These are phyloP conservation scores for Muntiacus muntjak DNA, from an alignment of 2,113 vertebrate species.

Conservation along the genomic window DNA sequence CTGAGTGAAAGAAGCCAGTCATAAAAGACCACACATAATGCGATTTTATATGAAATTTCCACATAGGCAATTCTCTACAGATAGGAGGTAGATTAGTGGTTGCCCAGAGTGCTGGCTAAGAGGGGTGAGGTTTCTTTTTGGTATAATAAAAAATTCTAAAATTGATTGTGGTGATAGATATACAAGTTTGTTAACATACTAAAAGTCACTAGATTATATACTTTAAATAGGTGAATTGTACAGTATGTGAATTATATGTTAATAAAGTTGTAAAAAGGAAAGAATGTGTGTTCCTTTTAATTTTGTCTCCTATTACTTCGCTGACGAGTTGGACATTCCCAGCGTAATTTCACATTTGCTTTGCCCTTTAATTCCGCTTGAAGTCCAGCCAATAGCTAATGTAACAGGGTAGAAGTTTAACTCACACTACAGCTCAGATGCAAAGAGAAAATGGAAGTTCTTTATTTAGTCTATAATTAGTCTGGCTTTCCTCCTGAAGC, in stretches of 20 bases:
- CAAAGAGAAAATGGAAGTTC: slow-evolving; percentile 22
- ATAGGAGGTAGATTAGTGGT: background rate
- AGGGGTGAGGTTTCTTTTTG: background rate
- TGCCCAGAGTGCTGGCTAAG: background rate
- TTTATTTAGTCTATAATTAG: slow-evolving; percentile 9
- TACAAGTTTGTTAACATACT: background rate
- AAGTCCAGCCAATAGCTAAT: slow-evolving; percentile 18
- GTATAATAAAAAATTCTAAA: slow-evolving; percentile 15
- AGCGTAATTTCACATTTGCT: slow-evolving; percentile 24
- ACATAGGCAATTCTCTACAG: background rate
- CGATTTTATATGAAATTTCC: background rate
- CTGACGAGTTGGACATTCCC: background rate
- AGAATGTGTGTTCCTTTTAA: background rate
- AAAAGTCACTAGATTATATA: background rate
- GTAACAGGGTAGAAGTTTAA: slow-evolving; percentile 35
- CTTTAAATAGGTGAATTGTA: background rate
- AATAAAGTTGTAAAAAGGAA: slow-evolving; percentile 8
- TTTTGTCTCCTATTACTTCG: background rate
- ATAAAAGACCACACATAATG: background rate
- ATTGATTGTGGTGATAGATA: background rate
- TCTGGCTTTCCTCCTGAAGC: background rate
- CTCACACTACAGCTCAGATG: background rate
- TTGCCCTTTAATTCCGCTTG: slow-evolving; percentile 28
- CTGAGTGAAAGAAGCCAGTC: background rate
- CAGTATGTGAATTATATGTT: background rate